phyloP scores from a whole-genome alignment of 2,888 invertebrate genomes.

The Phrixothrix hirtus region DNA sequence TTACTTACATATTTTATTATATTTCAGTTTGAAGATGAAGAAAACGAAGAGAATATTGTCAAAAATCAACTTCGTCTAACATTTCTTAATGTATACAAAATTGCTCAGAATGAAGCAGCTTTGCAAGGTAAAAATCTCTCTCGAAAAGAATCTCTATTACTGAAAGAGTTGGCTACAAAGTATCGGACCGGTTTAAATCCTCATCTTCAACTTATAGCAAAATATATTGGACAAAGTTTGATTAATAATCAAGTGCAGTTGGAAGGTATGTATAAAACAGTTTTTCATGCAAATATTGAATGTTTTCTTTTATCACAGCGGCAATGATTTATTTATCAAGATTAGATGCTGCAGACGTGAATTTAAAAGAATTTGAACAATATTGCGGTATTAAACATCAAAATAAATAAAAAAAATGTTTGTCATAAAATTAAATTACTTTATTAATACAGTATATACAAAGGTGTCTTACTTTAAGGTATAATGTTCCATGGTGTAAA shows the following conservation, averaged over 20 bases:
- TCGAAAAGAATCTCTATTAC: slow-evolving; percentile 33
- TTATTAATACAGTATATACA: background rate
- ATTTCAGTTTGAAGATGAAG: slow-evolving; percentile 42
- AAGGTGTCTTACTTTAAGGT: slow-evolving; percentile 44
- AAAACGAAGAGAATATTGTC: slow-evolving; percentile 42
- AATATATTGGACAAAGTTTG: slow-evolving; percentile 44
- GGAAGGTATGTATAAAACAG: slow-evolving; percentile 38
- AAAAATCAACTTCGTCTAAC: slow-evolving; percentile 42
- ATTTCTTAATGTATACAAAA: slow-evolving; percentile 41
- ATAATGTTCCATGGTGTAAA: slow-evolving; percentile 70
- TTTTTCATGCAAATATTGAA: background rate
- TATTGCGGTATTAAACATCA: slow-evolving; percentile 41
- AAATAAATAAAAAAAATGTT: too few species aligned
- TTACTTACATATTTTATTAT: slow-evolving; percentile 1
- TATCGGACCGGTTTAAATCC: slow-evolving; percentile 43
- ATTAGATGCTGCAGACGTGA: slow-evolving; percentile 41
- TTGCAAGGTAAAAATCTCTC: slow-evolving; percentile 29
- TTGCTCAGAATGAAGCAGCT: slow-evolving; percentile 41
- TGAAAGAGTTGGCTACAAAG: slow-evolving; percentile 41
- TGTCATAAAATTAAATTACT: background rate
- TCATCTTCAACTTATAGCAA: slow-evolving; percentile 44
- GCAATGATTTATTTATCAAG: slow-evolving; percentile 44
- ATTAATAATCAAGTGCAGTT: slow-evolving; percentile 40
- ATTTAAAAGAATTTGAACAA: slow-evolving; percentile 41
- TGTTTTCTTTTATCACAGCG: slow-evolving; percentile 32